Evolutionary conservation across 2,113 vertebrate species (phyloP), one percentile per base, ranked within the genome.

Genomic region (Cinclus mexicanus): DNA sequence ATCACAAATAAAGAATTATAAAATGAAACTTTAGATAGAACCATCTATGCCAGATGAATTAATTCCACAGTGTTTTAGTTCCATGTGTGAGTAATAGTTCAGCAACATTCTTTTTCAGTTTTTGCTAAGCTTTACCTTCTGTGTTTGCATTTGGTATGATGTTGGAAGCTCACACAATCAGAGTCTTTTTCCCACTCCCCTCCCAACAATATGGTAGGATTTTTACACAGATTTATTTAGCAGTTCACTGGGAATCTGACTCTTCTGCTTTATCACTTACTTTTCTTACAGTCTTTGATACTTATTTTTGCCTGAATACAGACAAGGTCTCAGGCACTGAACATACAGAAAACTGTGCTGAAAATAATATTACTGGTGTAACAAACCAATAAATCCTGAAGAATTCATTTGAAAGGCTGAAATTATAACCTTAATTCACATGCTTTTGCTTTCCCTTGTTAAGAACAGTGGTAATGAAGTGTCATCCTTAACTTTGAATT

Each of bases 141-240:
- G 41, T 90, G 42, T 86, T 93, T 90, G 59, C 14, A 9, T 76
- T 83, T 89, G 44, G 20, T 29, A 24, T 53, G 55, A 42, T 53
- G 50, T 47, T 14, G 4, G 33, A 70, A 86, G 35, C 68, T 94
- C n/a, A 68, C 79, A 74, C 42, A 26, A 80, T 64, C 7, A 1
- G 33, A 41, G 55, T 17, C 28, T 86, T 37, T 70, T 81, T 75
- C 44, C 44, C 55, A 61, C 63, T 83, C 14, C 6, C 14, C 11
- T 83, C 79, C 50, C 29, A 42, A 50, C 67, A 90, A 70, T 37
- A 86, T 49, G 49, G 75, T 47, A 39, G 44, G 28, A 64, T 80
- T 87, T 94, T 88, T 71, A 60, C 88, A 89, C 22, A 49, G 75
- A 60, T 90, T 93, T 90, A 88, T 91, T 90, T 96, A 88, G 52